Base-by-base conservation (phyloP, 64 coral and sea anemone species). In the Stichodactyla mertensii region DNA sequence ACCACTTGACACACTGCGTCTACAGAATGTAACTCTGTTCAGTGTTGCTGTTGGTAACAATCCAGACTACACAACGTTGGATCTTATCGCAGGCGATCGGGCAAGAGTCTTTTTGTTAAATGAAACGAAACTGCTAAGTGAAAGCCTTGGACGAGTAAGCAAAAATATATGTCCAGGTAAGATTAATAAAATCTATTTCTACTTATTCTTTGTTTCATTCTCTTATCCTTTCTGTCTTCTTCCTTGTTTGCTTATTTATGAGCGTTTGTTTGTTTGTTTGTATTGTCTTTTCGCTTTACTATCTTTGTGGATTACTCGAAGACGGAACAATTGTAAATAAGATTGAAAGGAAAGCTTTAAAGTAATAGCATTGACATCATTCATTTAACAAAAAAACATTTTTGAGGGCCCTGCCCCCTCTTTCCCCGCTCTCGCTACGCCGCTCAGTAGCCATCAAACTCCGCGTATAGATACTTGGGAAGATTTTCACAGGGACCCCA, bases 151-250 rank as follows among this genome's bases (percentile, higher is more conserved):
- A 18, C 83, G 83, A 6, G 56, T 55, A 16, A 24, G 16, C 3
- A 85, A 62, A 64, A 2, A 9, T 22, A 20, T 85, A 16, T 85
- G 83, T 52, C 83, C 56, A 55, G 78, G 78, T 81, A 52, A 53
- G 78, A 52, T 80, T 10, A 16, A 15, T 20, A 62, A 62, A 14
- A 61, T 16, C 13, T 0, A 16, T 11, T 18, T 62, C 5, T 62
- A 16, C 4, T 62, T 62, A 16, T 62, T 14, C 4, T 62, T 66
- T 66, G 22, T 6, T 66, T n/a, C 20, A n/a, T 66, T 20, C 19
- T 64, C 19, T 2, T 19, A 4, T 16, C 60, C 60, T 62, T 11
- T 13, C 5, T 20, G 14, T 62, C 60, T 62, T 62, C 5, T 62
- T 18, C 60, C 60, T 62, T 62, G 60, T 18, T 62, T 62, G 4